Evolutionary conservation across 2,113 vertebrate genomes (phyloP).

Genomic region (Sisor rabdophorus): DNA sequence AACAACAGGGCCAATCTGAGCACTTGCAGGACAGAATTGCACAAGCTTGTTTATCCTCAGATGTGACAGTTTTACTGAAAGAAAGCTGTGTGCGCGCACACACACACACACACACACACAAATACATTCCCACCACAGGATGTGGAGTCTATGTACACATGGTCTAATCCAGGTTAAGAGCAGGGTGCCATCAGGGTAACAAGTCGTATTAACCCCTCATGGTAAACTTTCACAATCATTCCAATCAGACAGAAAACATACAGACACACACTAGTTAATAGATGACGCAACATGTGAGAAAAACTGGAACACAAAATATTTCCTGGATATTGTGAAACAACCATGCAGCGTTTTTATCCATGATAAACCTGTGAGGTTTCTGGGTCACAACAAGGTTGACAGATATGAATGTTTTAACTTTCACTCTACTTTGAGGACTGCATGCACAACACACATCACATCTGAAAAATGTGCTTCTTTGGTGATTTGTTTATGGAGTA

Average conservation of each 20-base stretch:
- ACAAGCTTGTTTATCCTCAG: conserved; percentile 31
- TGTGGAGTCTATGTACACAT: conserved; percentile 16
- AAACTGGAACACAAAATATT: not conserved
- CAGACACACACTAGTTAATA: not conserved
- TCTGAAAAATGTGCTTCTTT: conserved; percentile 9
- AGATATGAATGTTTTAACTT: not conserved
- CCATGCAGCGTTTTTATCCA: not conserved
- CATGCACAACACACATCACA: not conserved
- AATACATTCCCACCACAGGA: conserved; percentile 31
- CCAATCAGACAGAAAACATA: not conserved
- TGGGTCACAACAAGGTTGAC: not conserved
- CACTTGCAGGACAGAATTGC: conserved; percentile 6
- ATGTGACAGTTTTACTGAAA: conserved; percentile 1
- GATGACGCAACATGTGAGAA: conserved; percentile 10
- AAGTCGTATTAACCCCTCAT: conserved; percentile 9
- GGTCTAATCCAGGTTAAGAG: conserved; percentile 48
- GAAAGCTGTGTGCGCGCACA: not conserved
- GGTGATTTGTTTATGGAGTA: conserved; percentile 33
- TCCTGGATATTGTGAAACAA: not conserved
- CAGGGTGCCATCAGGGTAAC: conserved; percentile 40
- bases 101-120: conserved; percentile 15
- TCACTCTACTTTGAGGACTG: not conserved
- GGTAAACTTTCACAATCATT: conserved; percentile 15
- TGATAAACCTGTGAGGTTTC: not conserved
- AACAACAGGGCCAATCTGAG: conserved; percentile 43